These are phyloP conservation scores for Corvus hawaiiensis DNA, from an alignment of 2,113 vertebrate genomes.

Conservation along the genomic window DNA sequence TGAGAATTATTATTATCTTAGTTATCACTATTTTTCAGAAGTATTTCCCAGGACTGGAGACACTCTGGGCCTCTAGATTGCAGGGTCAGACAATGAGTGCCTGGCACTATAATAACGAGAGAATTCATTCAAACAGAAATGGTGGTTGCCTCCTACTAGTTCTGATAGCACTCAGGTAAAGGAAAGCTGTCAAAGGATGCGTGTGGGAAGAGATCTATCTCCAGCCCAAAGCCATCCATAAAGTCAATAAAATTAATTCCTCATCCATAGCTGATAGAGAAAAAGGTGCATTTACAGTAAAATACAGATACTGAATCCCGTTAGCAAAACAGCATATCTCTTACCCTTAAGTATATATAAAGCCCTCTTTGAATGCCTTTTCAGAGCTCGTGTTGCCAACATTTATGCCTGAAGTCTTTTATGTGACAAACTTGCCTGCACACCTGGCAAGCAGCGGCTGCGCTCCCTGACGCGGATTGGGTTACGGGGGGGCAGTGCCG, in stretches of 20 bases:
- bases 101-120: neutral
- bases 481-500: conserved; percentile 50
- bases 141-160: neutral
- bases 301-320: neutral
- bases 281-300: neutral
- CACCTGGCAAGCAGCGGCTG: conserved; percentile 45
- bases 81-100: conserved; percentile 29
- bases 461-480: neutral
- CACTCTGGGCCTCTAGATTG: conserved; percentile 28
- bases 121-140: conserved; percentile 13
- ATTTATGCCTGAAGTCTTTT: neutral
- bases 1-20: conserved; percentile 57
- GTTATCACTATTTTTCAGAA: conserved; percentile 49
- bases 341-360: neutral
- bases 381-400: conserved; percentile 17
- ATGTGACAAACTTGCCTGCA: conserved; percentile 35
- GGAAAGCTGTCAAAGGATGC: neutral
- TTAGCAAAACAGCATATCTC: neutral
- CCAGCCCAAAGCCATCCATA: neutral
- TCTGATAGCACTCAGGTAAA: neutral
- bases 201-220: neutral
- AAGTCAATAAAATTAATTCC: conserved; percentile 30
- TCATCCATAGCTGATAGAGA: neutral
- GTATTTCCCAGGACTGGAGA: neutral
- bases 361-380: neutral